Conservation (phyloP, 2,797 vertebrate genomes). For the Sarcophilus harrisii region DNA sequence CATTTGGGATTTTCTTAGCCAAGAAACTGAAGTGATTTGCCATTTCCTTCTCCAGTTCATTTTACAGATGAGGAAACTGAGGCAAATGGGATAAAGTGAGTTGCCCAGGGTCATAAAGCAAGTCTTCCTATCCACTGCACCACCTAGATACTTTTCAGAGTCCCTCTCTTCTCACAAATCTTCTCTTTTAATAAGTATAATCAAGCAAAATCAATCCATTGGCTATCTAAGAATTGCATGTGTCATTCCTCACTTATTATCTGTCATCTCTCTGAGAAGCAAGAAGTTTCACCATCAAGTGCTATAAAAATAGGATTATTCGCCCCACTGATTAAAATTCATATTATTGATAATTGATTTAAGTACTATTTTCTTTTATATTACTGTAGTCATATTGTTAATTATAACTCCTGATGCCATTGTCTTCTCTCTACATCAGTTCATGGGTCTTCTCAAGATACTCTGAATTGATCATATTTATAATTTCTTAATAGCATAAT, state of each 20-base stretch:
- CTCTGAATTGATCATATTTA: not conserved
- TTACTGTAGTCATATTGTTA: not conserved
- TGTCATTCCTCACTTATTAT: not conserved
- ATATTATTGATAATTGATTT: not conserved
- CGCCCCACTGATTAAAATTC: not conserved
- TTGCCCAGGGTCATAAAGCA: not conserved
- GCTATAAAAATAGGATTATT: not conserved
- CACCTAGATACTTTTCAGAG: not conserved
- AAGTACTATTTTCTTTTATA: not conserved
- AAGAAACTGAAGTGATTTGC: not conserved
- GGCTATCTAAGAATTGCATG: not conserved
- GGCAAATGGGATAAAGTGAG: not conserved
- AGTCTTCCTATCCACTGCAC: not conserved
- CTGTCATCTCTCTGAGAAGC: not conserved
- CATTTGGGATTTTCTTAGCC: not conserved
- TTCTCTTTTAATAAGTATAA: not conserved
- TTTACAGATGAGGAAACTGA: not conserved
- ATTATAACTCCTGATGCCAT: not conserved
- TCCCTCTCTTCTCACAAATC: not conserved
- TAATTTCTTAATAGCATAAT: not conserved
- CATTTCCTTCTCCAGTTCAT: not conserved
- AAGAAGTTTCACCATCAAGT: not conserved
- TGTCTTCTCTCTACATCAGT: not conserved
- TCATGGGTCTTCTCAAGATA: not conserved
- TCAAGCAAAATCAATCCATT: not conserved